Conservation (phyloP, 1,140 invertebrate genomes). For the Drosophila cardini region DNA sequence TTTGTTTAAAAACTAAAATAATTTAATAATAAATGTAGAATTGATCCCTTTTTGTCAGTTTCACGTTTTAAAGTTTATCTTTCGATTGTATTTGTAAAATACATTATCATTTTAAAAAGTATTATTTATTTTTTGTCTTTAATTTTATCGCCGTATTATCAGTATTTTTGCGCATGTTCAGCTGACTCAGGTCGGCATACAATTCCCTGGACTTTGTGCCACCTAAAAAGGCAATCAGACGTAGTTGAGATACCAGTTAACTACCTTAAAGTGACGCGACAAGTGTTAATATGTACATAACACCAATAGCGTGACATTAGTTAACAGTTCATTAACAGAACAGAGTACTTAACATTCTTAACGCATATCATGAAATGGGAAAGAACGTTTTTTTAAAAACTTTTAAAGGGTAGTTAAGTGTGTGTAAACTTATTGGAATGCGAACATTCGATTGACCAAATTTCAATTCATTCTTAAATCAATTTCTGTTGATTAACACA, state of each 20-base stretch:
- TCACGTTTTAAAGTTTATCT: neutral
- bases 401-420: neutral
- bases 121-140: conserved; percentile 19
- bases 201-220: conserved; percentile 28
- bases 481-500: neutral
- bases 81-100: neutral
- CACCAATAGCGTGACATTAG: conserved; percentile 8
- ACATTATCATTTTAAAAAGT: neutral
- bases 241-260: conserved; percentile 10
- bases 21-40: neutral
- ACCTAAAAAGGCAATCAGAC: conserved; percentile 3
- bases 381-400: neutral
- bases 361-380: neutral
- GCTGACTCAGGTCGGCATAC: conserved; percentile 16
- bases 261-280: conserved; percentile 10
- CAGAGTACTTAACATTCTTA: neutral
- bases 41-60: neutral
- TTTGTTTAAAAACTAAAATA: too few species aligned
- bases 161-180: conserved; percentile 21
- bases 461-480: too few species aligned
- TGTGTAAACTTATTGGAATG: neutral
- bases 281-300: neutral
- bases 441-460: too few species aligned
- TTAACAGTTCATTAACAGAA: conserved; percentile 10
- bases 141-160: conserved; percentile 30